Evolutionary conservation across 2,797 vertebrate genomes (phyloP).

Genomic region (Nannoperca obscura): DNA sequence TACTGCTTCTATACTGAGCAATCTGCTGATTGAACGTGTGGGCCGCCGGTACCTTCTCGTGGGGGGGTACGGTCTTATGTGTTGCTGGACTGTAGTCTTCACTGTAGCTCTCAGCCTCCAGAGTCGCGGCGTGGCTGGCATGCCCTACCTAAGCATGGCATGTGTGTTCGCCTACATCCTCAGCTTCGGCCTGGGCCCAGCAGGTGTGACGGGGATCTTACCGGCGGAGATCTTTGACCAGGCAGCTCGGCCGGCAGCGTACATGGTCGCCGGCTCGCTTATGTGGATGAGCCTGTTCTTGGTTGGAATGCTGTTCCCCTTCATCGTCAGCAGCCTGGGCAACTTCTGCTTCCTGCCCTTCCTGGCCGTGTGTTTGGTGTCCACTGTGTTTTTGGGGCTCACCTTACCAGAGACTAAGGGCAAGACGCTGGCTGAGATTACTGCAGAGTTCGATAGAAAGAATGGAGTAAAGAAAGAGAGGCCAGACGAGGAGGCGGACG

Average conservation of each 20-base stretch:
- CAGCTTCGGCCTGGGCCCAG: constrained; percentile 94
- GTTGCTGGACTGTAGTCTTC: constrained; percentile 87
- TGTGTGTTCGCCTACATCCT: constrained; percentile 93
- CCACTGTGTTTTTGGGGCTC: constrained; percentile 82
- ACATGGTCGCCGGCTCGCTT: constrained; percentile 88
- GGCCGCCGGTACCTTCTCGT: constrained; percentile 87
- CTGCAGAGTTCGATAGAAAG: constrained; percentile 81
- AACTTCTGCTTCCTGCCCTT: constrained; percentile 90
- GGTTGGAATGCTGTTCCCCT: constrained; percentile 90
- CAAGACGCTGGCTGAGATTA: constrained; percentile 90
- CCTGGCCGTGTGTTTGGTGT: constrained; percentile 84
- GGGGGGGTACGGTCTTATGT: constrained; percentile 90
- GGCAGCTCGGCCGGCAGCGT: constrained; percentile 88
- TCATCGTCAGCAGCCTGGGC: constrained; percentile 85
- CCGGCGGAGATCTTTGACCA: constrained; percentile 93
- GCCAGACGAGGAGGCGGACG: constrained; percentile 9
- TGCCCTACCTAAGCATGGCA: constrained; percentile 90
- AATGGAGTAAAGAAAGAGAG: constrained; percentile 54
- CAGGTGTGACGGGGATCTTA: constrained; percentile 91
- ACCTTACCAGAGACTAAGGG: constrained; percentile 93
- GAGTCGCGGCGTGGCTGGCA: constrained; percentile 81
- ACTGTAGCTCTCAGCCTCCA: constrained; percentile 87
- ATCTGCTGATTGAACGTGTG: constrained; percentile 87
- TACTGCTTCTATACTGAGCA: constrained; percentile 81
- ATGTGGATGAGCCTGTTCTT: constrained; percentile 91